Evolutionary conservation across 2,888 invertebrate species (phyloP), one percentile per base, ranked within the genome.

Genomic region (Callyntrura guangdongensis): DNA sequence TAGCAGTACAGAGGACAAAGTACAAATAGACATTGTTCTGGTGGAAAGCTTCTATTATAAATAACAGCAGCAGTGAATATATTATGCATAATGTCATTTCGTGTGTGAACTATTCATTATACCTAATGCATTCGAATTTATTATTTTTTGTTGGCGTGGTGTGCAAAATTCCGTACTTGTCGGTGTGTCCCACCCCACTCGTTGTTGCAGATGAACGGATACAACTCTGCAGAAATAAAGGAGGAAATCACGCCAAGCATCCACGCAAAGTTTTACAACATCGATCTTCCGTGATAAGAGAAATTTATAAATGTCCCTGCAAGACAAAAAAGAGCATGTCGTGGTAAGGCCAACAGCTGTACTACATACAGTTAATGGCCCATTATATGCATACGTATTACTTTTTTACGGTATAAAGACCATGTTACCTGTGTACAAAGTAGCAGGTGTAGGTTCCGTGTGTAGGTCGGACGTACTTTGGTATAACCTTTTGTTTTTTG

Each of bases 201-300:
- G 9, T 61, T 53, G 4, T 53, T 12, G 53, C 53, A 45, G 69
- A 17, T 74, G 74, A 27, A 74, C 74, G 74, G 74, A 74, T 49
- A 74, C 4, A 81, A 59, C 56, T 81, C 79, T n/a, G 59, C 36
- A 81, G 56, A 36, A 81, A 81, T 11, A 49, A 53, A 36, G 36
- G 56, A 27, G 79, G 79, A 81, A 86, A 86, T 86, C 85, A 86
- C 85, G 72, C 72, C 85, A 86, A 74, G 59, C 85, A 86, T 86
- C 85, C 85, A 86, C 74, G 56, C 59, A 86, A 86, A 27, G 14
- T 72, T 72, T 45, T 86, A 86, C 74, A 74, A 86, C 85, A 74
- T 72, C 85, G 74, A 86, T 86, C 85, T 86, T 86, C 85, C 85
- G 72, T 74, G 85, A 86, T 86, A 86, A 74, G 74, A 36, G 49